Evolutionary conservation across 2,888 invertebrate genomes (phyloP).

Genomic region (Idaea biselata): DNA sequence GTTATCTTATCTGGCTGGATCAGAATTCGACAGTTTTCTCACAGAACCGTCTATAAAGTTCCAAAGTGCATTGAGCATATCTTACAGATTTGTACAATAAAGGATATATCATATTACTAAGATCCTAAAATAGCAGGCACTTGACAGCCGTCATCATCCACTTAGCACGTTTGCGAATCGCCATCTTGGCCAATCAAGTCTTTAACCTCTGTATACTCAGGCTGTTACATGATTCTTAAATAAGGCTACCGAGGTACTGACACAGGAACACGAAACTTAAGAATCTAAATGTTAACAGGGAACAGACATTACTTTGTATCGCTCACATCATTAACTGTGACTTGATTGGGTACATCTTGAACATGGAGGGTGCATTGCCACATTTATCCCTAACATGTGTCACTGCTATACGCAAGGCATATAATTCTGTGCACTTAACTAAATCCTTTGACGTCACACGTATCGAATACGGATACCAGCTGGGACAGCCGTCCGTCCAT

Average conservation of each 20-base stretch:
- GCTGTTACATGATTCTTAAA: conserved; percentile 5
- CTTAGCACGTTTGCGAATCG: conserved; percentile 71
- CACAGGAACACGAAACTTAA: conserved; percentile 19
- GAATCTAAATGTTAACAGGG: conserved; percentile 15
- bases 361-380: conserved; percentile 24
- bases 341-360: conserved; percentile 23
- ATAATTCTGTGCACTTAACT: conserved; percentile 38
- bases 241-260: not conserved
- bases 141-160: conserved; percentile 66
- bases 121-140: conserved; percentile 46
- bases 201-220: conserved; percentile 61
- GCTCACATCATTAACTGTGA: conserved; percentile 26
- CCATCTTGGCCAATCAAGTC: conserved; percentile 73
- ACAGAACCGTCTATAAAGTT: conserved; percentile 16
- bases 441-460: conserved; percentile 48
- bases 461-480: conserved; percentile 57
- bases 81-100: not conserved
- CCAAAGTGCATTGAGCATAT: not conserved
- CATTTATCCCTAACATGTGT: conserved; percentile 32
- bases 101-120: conserved; percentile 1
- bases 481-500: conserved; percentile 54
- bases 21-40: conserved; percentile 39
- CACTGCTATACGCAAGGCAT: conserved; percentile 25
- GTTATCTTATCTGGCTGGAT: conserved; percentile 53
- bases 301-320: conserved; percentile 23